A percentile compares a stretch with the other conserved stretches of the same genome.
Conservation (phyloP, 2,113 vertebrate species). For the Cynopterus brachyotis region DNA sequence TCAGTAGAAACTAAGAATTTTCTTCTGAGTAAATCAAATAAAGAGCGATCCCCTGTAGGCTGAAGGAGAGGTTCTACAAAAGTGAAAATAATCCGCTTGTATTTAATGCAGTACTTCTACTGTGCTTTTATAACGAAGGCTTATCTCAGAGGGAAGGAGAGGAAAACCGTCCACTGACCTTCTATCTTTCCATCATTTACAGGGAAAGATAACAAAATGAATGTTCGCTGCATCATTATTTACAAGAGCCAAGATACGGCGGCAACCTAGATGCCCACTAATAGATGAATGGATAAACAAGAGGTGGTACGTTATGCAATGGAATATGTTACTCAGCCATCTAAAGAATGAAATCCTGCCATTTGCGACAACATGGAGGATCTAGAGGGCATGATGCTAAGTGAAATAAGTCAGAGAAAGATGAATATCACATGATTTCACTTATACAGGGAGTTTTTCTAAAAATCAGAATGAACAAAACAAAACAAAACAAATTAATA, state of each 20-base stretch:
- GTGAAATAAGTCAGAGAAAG: not conserved
- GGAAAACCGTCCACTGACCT: not conserved
- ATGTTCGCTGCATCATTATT: not conserved
- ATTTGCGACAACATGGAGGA: no score
- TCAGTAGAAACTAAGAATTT: conserved; percentile 28
- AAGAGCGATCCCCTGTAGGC: not conserved
- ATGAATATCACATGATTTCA: not conserved
- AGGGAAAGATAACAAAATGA: not conserved
- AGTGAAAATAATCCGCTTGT: not conserved
- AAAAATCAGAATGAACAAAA: not conserved
- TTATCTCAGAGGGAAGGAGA: not conserved
- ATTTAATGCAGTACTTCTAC: not conserved
- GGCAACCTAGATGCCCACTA: no score
- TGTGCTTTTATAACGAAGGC: not conserved
- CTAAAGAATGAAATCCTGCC: not conserved
- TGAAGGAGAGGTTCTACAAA: not conserved
- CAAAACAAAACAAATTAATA: not conserved
- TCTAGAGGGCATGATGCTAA: not conserved
- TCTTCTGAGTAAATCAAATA: conserved; percentile 26
- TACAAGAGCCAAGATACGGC: not conserved
- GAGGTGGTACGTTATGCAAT: no score
- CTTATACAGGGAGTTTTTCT: not conserved
- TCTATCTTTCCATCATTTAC: not conserved
- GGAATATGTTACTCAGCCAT: not conserved
- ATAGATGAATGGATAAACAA: not conserved